Percentiles rank a stretch among this genome's conserved stretches.
Evolutionary conservation across 2,113 vertebrate genomes (phyloP).

Genomic region (Cercopithecus mona): DNA sequence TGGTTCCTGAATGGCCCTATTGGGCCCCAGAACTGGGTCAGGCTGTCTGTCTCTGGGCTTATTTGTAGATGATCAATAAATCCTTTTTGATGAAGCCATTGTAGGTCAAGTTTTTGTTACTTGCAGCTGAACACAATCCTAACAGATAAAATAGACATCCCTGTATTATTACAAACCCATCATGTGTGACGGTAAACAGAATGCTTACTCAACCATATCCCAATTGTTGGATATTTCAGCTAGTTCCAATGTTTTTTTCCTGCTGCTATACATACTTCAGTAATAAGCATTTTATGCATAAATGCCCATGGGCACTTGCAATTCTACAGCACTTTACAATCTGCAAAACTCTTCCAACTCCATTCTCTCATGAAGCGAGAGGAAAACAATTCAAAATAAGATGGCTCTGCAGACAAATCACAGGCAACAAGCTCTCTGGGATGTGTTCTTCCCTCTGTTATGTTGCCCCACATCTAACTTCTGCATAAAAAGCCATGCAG

Average conservation of each 20-base stretch:
- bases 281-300: not conserved
- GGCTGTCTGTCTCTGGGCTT: not conserved
- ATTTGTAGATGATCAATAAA: too few relatives aligned
- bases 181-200: not conserved
- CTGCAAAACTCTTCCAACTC: not conserved
- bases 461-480: too few relatives aligned
- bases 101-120: not conserved
- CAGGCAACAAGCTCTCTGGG: not conserved
- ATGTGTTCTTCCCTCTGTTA: not conserved
- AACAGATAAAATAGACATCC: not conserved
- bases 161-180: not conserved
- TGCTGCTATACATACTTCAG: not conserved
- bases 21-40: not conserved
- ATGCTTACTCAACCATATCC: too few relatives aligned
- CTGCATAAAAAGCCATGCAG: not conserved
- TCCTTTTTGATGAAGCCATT: not conserved
- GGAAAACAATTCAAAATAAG: not conserved
- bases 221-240: not conserved
- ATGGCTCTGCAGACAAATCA: not conserved
- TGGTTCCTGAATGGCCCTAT: not conserved
- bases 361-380: not conserved
- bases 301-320: not conserved
- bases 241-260: not conserved
- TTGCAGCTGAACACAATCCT: not conserved
- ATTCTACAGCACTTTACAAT: not conserved